These are phyloP conservation scores for Lysandra coridon DNA, from an alignment of 2,888 invertebrate species.

Conservation along the genomic window DNA sequence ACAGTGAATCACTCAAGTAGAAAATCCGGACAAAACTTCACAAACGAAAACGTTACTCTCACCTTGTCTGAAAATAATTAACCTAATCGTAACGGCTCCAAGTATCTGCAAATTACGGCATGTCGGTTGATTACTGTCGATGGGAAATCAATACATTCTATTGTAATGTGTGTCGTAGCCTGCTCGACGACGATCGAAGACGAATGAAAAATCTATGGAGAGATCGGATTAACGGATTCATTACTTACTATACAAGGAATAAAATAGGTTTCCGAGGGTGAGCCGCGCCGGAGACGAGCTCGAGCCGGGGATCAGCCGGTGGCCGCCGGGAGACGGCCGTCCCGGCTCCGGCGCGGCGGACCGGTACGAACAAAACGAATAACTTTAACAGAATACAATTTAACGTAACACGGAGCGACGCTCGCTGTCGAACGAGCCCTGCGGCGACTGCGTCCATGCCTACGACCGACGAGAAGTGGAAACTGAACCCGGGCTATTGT, in stretches of 20 bases:
- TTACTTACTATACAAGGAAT: slow-evolving; percentile 76
- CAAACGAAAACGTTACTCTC: slow-evolving; percentile 51
- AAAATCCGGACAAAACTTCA: slow-evolving; percentile 68
- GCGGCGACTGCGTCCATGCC: slow-evolving; percentile 72
- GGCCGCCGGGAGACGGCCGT: slow-evolving; percentile 37
- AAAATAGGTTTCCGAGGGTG: slow-evolving; percentile 49
- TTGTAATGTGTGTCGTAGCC: slow-evolving; percentile 79
- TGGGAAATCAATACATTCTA: slow-evolving; percentile 77
- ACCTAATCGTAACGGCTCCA: slow-evolving; percentile 72
- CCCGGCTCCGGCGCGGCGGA: slow-evolving; percentile 64
- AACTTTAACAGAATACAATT: slow-evolving; percentile 73
- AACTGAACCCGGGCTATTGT: slow-evolving; percentile 74
- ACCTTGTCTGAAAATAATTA: slow-evolving; percentile 63
- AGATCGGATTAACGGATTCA: slow-evolving; percentile 76
- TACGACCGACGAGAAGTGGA: slow-evolving; percentile 60
- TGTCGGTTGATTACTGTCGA: slow-evolving; percentile 74
- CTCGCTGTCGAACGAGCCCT: slow-evolving; percentile 75
- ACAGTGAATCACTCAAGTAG: slow-evolving; percentile 69
- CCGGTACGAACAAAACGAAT: slow-evolving; percentile 67
- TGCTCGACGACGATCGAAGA: slow-evolving; percentile 63
- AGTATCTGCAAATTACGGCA: slow-evolving; percentile 77
- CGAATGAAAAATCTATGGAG: slow-evolving; percentile 73
- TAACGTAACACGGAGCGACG: slow-evolving; percentile 74
- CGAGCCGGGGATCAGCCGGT: background rate
- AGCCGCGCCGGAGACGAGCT: slow-evolving; percentile 63